Conservation (phyloP, 2,888 invertebrate genomes). For the Cantharis rufa region DNA sequence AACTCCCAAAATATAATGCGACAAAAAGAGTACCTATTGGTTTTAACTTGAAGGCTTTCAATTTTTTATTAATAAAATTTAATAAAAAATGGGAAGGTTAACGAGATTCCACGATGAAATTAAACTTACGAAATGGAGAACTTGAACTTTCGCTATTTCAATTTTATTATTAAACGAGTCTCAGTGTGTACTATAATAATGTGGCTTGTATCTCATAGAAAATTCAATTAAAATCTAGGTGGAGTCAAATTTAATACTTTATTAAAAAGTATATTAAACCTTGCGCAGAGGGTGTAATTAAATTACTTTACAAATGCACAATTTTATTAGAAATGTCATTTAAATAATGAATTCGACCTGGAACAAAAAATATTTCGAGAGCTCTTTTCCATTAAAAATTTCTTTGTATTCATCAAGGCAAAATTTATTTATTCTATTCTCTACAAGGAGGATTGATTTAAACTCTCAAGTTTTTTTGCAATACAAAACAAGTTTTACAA, state of each 20-base stretch:
- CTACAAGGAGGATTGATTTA: conserved; percentile 2
- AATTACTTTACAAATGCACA: conserved; percentile 7
- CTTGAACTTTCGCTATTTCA: neutral
- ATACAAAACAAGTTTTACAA: conserved; percentile 15
- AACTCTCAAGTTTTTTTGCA: conserved; percentile 5
- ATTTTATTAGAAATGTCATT: conserved; percentile 2
- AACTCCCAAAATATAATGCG: conserved; percentile 9
- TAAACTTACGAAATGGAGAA: neutral
- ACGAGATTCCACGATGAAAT: neutral
- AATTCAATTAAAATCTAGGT: conserved; percentile 12
- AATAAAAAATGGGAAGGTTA: neutral
- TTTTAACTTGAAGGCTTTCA: conserved; percentile 5
- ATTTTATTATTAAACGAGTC: neutral
- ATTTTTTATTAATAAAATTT: too few relatives aligned
- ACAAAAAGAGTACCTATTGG: conserved; percentile 16
- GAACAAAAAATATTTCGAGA: neutral
- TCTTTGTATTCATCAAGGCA: neutral
- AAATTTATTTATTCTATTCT: conserved; percentile 12
- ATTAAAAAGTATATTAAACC: conserved; percentile 1
- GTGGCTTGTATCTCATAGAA: conserved; percentile 9
- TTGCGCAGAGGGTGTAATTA: conserved; percentile 1
- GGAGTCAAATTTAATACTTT: conserved; percentile 2
- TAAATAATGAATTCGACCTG: conserved; percentile 5
- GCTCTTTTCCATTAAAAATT: neutral
- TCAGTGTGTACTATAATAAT: conserved; percentile 2